These are phyloP conservation scores for Crenichthys baileyi DNA, from an alignment of 2,797 vertebrate genomes.

Conservation along the genomic window DNA sequence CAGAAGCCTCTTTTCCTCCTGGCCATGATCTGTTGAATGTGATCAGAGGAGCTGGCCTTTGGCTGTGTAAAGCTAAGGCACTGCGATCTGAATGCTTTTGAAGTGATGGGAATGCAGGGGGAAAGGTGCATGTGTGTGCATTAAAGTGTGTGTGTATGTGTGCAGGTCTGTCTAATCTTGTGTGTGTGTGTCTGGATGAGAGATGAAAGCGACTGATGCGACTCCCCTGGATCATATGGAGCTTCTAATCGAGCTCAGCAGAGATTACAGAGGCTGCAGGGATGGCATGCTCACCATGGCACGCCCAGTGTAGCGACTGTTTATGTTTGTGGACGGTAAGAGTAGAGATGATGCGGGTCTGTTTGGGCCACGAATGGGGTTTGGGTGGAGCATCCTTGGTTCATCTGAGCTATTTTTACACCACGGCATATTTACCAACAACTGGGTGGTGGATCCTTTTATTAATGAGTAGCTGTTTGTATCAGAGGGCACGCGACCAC, in stretches of 20 bases:
- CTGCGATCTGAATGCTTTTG: constrained; percentile 25
- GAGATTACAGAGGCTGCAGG: constrained; percentile 53
- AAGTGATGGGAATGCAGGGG: constrained; percentile 35
- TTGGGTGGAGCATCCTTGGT: constrained; percentile 68
- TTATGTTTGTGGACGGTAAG: constrained; percentile 33
- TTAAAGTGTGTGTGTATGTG: constrained; percentile 9
- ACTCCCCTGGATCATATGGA: constrained; percentile 56
- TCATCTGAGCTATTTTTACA: constrained; percentile 63
- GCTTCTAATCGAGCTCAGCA: constrained; percentile 69
- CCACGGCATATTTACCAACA: constrained; percentile 70
- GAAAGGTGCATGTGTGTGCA: constrained; percentile 42
- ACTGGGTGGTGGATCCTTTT: constrained; percentile 51
- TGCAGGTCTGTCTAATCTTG: no score
- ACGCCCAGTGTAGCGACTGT: constrained; percentile 66
- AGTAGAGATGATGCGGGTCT: constrained; percentile 14
- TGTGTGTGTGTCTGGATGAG: background rate
- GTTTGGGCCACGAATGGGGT: constrained; percentile 35
- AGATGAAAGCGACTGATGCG: constrained; percentile 20
- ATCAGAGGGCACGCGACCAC: constrained; percentile 20
- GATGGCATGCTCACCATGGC: constrained; percentile 59
- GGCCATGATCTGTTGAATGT: constrained; percentile 35
- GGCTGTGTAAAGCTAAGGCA: constrained; percentile 25
- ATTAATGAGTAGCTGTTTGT: constrained; percentile 65
- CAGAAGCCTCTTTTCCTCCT: constrained; percentile 4
- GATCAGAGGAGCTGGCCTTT: constrained; percentile 37